Conservation (phyloP, 2,113 vertebrate genomes). For the Lates calcarifer region DNA sequence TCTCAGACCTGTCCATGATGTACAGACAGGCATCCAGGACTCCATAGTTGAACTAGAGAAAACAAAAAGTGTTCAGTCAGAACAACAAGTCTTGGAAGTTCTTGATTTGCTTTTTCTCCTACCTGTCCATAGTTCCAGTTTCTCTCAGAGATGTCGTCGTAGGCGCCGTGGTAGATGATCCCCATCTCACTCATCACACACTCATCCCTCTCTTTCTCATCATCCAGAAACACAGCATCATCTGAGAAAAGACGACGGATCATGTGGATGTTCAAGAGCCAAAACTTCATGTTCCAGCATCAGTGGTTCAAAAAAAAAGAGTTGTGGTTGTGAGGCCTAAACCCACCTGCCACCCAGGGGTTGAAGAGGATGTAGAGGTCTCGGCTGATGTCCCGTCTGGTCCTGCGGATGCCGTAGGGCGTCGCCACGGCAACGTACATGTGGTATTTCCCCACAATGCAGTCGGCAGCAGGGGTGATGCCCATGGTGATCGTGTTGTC, state of each 20-base stretch:
- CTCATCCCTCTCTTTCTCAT: constrained; percentile 90
- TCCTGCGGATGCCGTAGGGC: constrained; percentile 91
- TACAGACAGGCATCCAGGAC: constrained; percentile 93
- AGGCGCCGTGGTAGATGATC: constrained; percentile 90
- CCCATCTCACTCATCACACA: constrained; percentile 94
- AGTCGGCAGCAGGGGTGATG: constrained; percentile 86
- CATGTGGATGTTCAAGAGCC: background rate
- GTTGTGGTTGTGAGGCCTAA: no score
- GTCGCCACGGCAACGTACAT: constrained; percentile 91
- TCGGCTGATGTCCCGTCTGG: constrained; percentile 76
- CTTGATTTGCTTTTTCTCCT: background rate
- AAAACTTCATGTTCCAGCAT: background rate
- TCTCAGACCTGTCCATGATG: constrained; percentile 91
- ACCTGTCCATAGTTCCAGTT: constrained; percentile 98
- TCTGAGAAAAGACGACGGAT: constrained; percentile 75
- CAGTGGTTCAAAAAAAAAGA: background rate
- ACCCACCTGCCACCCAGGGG: constrained; percentile 91
- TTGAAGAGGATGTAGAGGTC: constrained; percentile 96
- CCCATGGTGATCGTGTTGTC: constrained; percentile 85
- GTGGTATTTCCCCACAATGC: constrained; percentile 93
- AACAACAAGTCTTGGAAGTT: background rate
- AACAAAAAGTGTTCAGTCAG: background rate
- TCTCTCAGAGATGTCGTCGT: constrained; percentile 85
- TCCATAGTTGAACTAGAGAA: constrained; percentile 90
- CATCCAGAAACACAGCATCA: constrained; percentile 91